Evolutionary conservation across 1,140 invertebrate species (phyloP).

Genomic region (Daktulosphaira vitifoliae): DNA sequence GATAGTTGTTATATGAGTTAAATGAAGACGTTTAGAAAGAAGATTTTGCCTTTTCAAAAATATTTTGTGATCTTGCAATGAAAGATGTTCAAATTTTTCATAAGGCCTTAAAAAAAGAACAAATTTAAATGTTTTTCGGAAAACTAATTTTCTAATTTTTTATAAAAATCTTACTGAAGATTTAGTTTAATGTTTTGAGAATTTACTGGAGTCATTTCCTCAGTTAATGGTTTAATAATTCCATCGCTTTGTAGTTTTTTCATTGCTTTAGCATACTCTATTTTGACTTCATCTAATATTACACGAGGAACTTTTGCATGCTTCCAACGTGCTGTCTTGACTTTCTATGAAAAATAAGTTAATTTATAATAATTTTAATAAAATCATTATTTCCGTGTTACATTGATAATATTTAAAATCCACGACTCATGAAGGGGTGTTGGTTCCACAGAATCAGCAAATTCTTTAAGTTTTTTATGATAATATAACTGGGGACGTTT

Average conservation of each 20-base stretch:
- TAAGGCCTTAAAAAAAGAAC: no score
- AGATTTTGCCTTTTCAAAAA: constrained; percentile 31
- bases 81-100: no score
- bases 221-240: not conserved
- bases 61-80: no score
- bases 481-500: constrained; percentile 19
- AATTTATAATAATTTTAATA: no score
- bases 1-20: constrained; percentile 30
- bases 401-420: constrained; percentile 16
- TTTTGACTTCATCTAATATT: constrained; percentile 17
- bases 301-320: not conserved
- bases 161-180: no score
- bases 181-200: no score
- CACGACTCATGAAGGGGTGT: constrained; percentile 19
- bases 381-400: not conserved
- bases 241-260: constrained; percentile 20
- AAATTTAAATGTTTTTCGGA: no score
- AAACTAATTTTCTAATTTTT: no score
- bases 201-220: not conserved
- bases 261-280: constrained; percentile 3
- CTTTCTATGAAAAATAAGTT: not conserved
- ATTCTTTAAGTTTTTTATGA: not conserved
- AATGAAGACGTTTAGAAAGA: constrained; percentile 24
- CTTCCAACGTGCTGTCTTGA: not conserved
- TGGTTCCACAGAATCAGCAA: not conserved